Conservation (phyloP, 53 echinoderm and acorn worm genomes). For the Mesocentrotus franciscanus region DNA sequence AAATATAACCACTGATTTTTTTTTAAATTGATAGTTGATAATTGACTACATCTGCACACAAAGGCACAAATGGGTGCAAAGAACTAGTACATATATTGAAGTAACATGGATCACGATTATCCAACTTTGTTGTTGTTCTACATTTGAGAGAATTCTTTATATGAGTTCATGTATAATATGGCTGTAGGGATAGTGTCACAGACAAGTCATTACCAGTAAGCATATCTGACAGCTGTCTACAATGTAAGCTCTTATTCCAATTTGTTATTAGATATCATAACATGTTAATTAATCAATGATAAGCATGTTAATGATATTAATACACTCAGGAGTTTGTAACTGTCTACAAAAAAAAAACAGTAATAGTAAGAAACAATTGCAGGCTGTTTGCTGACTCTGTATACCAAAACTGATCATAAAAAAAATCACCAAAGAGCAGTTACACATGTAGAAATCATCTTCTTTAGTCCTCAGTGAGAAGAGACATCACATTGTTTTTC, state of each 20-base stretch:
- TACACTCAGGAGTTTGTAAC: too few relatives aligned
- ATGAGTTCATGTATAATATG: background rate
- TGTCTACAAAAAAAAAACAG: too few relatives aligned
- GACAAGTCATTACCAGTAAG: background rate
- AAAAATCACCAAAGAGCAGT: too few relatives aligned
- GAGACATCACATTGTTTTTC: too few relatives aligned
- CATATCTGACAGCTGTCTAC: slow-evolving; percentile 11
- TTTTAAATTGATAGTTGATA: slow-evolving; percentile 3
- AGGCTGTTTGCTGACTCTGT: too few relatives aligned
- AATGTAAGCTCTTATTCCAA: background rate
- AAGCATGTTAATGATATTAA: too few relatives aligned
- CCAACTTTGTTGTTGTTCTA: background rate
- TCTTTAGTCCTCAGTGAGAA: too few relatives aligned
- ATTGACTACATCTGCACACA: slow-evolving; percentile 67
- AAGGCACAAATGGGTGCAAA: slow-evolving; percentile 70
- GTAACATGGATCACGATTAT: background rate
- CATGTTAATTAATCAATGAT: background rate
- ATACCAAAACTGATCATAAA: too few relatives aligned
- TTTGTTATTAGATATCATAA: background rate
- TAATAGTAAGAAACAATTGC: too few relatives aligned
- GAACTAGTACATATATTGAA: slow-evolving; percentile 66
- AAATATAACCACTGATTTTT: slow-evolving; percentile 64
- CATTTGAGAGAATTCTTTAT: background rate
- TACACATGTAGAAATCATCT: too few relatives aligned
- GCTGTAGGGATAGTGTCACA: background rate